Evolutionary conservation across 2,113 vertebrate species (phyloP), one percentile per base, ranked within the genome.

Genomic region (Microtus ochrogaster): DNA sequence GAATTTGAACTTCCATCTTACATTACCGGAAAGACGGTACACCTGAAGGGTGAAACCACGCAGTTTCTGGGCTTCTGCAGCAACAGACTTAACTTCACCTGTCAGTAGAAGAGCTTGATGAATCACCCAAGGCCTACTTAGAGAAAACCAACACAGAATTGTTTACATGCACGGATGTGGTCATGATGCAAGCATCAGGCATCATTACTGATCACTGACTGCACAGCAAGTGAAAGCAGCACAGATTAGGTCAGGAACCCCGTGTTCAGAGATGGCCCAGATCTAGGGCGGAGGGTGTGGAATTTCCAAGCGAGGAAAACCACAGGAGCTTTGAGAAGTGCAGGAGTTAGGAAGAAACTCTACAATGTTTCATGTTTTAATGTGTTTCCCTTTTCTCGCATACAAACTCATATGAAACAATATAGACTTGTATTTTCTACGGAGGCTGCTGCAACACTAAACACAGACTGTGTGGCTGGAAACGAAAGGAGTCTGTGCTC

Each of bases 381-480:
- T 13, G 2, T 77, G 13, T 12, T 9, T 61, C 5, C 2, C 14
- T 12, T 33, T 63, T 19, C 26, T 79, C 26, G 33, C 36, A 24
- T 49, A 16, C 14, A 44, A 52, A 61, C 1, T 0, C 63, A 30
- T 55, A n/a, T 26, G 49, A 70, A 41, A 13, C 61, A 10, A 0
- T 3, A 8, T 39, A 41, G 30, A 30, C 0, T 3, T 70, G 9
- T 28, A 0, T 41, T 26, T 1, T 22, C 7, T 70, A 13, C 21
- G 65, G 16, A 49, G n/a, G 11, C 19, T 63, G n/a, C 55, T 21
- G 7, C 3, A 21, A 61, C 52, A 61, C 17, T 41, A 5, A 8
- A 28, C 13, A 44, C 16, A 19, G 36, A 30, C 14, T 7, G 11
- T 7, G 24, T 3, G 1, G 3, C 55, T 36, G 4, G 21, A 26